These are phyloP conservation scores for Spialia ferax DNA, from an alignment of 2,888 invertebrate genomes.

Conservation along the genomic window DNA sequence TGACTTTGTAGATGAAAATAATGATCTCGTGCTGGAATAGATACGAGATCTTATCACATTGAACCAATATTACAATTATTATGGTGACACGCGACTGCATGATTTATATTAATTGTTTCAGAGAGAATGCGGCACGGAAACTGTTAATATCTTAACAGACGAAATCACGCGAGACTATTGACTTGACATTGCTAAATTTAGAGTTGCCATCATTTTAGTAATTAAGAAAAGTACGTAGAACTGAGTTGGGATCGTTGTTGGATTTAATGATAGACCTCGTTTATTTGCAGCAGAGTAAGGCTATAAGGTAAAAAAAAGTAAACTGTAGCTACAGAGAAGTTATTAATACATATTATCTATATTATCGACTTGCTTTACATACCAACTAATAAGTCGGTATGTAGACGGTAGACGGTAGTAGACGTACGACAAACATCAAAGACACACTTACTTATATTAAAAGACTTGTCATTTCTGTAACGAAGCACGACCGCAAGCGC, in stretches of 20 bases:
- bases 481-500: conserved; percentile 82
- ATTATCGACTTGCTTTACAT: no score
- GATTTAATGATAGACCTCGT: neutral
- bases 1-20: conserved; percentile 15
- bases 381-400: no score
- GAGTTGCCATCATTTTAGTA: conserved; percentile 33
- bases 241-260: neutral
- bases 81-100: conserved; percentile 60
- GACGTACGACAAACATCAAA: no score
- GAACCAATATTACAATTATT: conserved; percentile 51
- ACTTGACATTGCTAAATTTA: conserved; percentile 59
- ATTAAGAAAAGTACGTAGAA: conserved; percentile 5
- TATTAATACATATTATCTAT: no score
- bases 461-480: conserved; percentile 66
- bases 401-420: no score
- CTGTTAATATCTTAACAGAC: conserved; percentile 55
- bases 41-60: neutral
- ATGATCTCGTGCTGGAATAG: conserved; percentile 13
- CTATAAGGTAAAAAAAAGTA: no score
- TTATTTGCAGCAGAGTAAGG: neutral
- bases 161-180: conserved; percentile 65
- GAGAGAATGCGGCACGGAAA: conserved; percentile 58
- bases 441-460: conserved; percentile 62
- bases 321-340: no score
- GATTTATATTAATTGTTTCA: conserved; percentile 70